phyloP scores from a whole-genome alignment of 2,797 vertebrate genomes.

The Urosaurus nigricauda region DNA sequence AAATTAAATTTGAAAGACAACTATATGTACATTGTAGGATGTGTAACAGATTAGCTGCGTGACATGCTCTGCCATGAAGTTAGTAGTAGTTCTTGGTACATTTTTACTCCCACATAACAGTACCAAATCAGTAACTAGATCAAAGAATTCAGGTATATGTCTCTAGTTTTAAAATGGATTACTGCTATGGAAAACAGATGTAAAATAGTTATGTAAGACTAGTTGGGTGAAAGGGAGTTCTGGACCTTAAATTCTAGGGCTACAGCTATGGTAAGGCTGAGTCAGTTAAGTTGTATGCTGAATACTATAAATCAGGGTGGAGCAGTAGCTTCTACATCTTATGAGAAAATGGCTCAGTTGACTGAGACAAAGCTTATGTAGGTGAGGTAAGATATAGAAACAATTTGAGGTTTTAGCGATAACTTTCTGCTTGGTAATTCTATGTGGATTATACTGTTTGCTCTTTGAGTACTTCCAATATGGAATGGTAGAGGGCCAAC shows the following conservation, averaged over 20 bases:
- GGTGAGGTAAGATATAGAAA: no score
- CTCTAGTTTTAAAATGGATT: neutral
- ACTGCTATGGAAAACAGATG: neutral
- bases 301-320: no score
- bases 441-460: neutral
- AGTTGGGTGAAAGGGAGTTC: neutral
- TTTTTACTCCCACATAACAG: neutral
- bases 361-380: no score
- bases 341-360: no score
- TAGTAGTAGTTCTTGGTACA: neutral
- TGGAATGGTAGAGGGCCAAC: neutral
- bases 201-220: neutral
- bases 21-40: neutral
- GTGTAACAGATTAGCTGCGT: neutral
- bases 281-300: no score
- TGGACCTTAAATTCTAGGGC: no score
- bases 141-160: neutral
- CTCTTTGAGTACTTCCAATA: neutral
- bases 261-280: no score
- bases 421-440: neutral
- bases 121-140: neutral
- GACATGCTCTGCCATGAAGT: neutral
- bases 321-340: no score
- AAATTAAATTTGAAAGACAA: neutral
- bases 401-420: no score